phyloP scores from a whole-genome alignment of 1,140 invertebrate species.

The Thaumetopoea pityocampa region DNA sequence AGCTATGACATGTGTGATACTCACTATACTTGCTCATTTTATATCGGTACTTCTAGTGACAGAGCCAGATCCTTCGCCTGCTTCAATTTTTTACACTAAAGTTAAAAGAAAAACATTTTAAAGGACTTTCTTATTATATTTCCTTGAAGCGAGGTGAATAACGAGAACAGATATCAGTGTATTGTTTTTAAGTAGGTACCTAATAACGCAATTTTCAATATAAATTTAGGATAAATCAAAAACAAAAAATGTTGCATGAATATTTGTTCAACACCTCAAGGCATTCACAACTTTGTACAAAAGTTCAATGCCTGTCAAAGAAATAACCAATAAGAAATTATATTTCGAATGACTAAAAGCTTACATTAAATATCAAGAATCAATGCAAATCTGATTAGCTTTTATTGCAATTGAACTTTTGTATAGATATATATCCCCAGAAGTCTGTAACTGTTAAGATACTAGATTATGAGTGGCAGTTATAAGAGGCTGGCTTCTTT shows the following conservation, averaged over 20 bases:
- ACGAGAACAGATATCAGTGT: constrained; percentile 8
- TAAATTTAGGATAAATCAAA: no score
- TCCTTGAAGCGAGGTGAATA: constrained; percentile 13
- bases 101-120: constrained; percentile 46
- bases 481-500: constrained; percentile 33
- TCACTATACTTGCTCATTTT: constrained; percentile 56
- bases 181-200: no score
- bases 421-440: constrained; percentile 18
- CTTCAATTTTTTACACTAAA: constrained; percentile 49
- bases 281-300: constrained; percentile 54
- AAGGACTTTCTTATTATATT: constrained; percentile 19
- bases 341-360: neutral
- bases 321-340: no score
- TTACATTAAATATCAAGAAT: neutral
- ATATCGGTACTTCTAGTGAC: constrained; percentile 33
- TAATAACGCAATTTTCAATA: no score
- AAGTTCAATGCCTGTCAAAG: constrained; percentile 49
- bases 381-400: neutral
- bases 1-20: constrained; percentile 25
- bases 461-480: constrained; percentile 29
- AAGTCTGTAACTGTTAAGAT: neutral
- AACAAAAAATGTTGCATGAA: no score
- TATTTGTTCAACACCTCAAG: constrained; percentile 16
- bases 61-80: constrained; percentile 34
- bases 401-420: constrained; percentile 38